Percentiles rank a stretch among this genome's conserved stretches.
phyloP scores from a whole-genome alignment of 1,140 invertebrate genomes.

The Drosophila jambulina region DNA sequence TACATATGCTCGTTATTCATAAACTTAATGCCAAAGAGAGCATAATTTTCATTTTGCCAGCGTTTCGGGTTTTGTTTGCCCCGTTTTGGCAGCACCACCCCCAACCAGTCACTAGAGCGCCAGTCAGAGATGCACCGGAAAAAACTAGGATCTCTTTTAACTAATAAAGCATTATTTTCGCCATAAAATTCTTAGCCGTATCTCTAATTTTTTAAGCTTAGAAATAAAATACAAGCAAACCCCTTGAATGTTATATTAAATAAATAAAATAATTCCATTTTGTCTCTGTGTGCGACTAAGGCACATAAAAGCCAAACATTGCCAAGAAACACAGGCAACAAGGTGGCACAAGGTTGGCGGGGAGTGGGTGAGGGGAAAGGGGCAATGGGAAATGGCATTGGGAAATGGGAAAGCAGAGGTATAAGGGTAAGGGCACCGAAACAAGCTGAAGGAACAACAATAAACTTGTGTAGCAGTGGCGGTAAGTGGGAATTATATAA shows the following conservation, averaged over 20 bases:
- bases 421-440: neutral
- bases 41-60: constrained; percentile 78
- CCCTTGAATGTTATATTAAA: too few species aligned
- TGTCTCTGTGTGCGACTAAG: constrained; percentile 6
- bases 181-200: neutral
- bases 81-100: constrained; percentile 36
- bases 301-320: constrained; percentile 75
- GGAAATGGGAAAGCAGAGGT: constrained; percentile 4
- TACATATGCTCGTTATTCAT: constrained; percentile 77
- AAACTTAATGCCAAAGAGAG: constrained; percentile 82
- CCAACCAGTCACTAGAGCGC: constrained; percentile 27
- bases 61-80: constrained; percentile 65
- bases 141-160: neutral
- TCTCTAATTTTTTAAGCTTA: neutral
- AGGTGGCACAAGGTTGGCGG: neutral
- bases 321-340: constrained; percentile 40
- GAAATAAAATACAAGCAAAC: neutral
- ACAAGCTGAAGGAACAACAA: constrained; percentile 43
- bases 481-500: constrained; percentile 82
- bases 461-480: constrained; percentile 68
- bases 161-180: too few species aligned
- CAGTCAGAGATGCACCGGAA: constrained; percentile 1
- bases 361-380: neutral
- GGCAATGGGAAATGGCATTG: constrained; percentile 7
- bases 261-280: neutral